These are phyloP conservation scores for Chironex yamaguchii DNA, from an alignment of 30 jellyfish, hydroid and myxozoan genomes.

Conservation along the genomic window DNA sequence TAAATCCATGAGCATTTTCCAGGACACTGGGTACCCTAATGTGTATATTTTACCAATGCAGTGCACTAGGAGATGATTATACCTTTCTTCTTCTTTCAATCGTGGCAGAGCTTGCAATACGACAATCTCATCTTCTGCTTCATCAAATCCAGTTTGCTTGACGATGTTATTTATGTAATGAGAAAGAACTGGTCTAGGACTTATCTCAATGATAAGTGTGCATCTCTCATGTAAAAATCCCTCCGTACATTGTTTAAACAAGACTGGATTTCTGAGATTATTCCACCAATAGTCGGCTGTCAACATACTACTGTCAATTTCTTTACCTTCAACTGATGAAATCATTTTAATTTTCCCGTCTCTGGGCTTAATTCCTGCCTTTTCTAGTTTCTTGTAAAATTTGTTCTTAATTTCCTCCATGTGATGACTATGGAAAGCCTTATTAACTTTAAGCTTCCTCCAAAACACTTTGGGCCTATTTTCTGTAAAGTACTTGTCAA, in stretches of 20 bases:
- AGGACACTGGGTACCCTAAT: constrained; percentile 52
- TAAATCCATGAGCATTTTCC: constrained; percentile 26
- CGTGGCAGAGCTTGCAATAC: constrained; percentile 57
- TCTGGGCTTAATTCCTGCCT: constrained; percentile 48
- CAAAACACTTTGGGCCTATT: constrained; percentile 38
- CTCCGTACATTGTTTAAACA: constrained; percentile 34
- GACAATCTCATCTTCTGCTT: not conserved
- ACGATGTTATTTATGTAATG: constrained; percentile 61
- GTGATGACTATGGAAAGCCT: constrained; percentile 80
- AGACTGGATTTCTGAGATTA: constrained; percentile 60
- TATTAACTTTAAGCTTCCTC: constrained; percentile 63
- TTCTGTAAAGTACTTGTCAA: constrained; percentile 20
- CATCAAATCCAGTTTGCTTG: constrained; percentile 55
- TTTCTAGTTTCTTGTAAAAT: constrained; percentile 15
- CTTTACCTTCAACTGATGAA: constrained; percentile 54
- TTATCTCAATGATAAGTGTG: constrained; percentile 47
- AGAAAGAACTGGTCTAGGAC: constrained; percentile 72
- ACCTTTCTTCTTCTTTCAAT: constrained; percentile 41
- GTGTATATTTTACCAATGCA: constrained; percentile 77
- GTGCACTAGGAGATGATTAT: constrained; percentile 27
- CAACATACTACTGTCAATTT: constrained; percentile 19
- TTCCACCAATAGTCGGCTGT: constrained; percentile 71
- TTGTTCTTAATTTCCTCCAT: constrained; percentile 56
- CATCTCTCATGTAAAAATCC: constrained; percentile 32
- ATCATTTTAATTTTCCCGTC: constrained; percentile 5